A percentile compares a stretch with the other conserved stretches of the same genome.
These are phyloP conservation scores for Pterocles gutturalis DNA, from an alignment of 2,113 vertebrate genomes.

Conservation along the genomic window DNA sequence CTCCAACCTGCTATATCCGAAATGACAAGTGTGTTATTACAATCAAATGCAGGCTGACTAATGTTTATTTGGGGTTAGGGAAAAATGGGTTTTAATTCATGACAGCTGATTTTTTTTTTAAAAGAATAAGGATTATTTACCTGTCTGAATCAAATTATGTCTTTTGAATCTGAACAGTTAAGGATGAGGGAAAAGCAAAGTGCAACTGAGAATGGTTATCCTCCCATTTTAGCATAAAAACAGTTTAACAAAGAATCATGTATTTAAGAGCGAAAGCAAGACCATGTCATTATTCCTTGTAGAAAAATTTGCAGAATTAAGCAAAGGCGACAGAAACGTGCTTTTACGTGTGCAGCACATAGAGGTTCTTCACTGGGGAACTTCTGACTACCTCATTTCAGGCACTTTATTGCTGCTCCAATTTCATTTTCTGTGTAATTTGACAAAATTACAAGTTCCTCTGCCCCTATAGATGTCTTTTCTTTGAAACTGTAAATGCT, in stretches of 20 bases:
- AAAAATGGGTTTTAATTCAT: conserved; percentile 46
- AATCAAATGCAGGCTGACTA: conserved; percentile 35
- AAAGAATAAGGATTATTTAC: conserved; percentile 36
- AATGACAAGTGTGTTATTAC: conserved; percentile 19
- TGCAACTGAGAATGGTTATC: background rate
- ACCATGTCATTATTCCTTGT: background rate
- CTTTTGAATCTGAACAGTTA: conserved; percentile 5
- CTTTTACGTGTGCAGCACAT: background rate
- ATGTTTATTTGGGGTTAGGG: conserved; percentile 50
- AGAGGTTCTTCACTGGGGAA: background rate
- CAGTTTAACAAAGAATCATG: background rate
- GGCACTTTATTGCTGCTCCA: conserved; percentile 47
- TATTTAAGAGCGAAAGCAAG: conserved; percentile 30
- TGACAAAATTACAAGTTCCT: conserved; percentile 57
- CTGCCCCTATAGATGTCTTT: background rate
- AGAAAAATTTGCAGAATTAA: background rate
- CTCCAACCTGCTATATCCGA: background rate
- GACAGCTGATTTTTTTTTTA: conserved; percentile 20
- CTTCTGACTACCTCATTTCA: conserved; percentile 54
- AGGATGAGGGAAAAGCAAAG: background rate
- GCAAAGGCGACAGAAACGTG: background rate
- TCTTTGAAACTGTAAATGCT: conserved; percentile 31
- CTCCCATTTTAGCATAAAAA: background rate
- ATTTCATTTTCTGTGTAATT: conserved; percentile 62
- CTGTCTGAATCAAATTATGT: conserved; percentile 30